Evolutionary conservation across 2,113 vertebrate genomes (phyloP), one percentile per base, ranked within the genome.

Genomic region (Erpornis zantholeuca): DNA sequence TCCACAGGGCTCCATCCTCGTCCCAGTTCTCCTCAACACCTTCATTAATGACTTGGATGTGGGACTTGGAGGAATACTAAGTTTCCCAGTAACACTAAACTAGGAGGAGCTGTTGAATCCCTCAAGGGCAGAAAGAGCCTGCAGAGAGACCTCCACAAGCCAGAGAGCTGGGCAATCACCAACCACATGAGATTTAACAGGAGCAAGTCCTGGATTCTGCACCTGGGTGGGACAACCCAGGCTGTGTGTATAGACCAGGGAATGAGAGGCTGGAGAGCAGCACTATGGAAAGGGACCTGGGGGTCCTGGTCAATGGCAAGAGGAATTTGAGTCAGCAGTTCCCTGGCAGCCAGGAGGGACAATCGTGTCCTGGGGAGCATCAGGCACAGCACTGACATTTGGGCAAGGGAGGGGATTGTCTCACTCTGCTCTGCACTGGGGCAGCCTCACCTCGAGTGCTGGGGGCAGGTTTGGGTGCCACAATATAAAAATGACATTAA

Each of bases 381-480:
- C 68, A 63, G 47, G 27, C 10, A 36, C 33, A 36, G 33, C 38
- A 53, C 3, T 1, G 1, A 3, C 38, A 53, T 4, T 11, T 1
- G 3, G 21, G 8, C 25, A 52, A 71, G 31, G 36, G 12, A 44
- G 45, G 31, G 21, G 11, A 53, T 31, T 71, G 56, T 61, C 31
- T 25, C 1, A 4, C 12, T 35, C 31, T 71, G 31, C 36, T 82
- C 31, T 52, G 56, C 5, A 1, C 20, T 61, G 68, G 33, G 1
- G 11, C 0, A 0, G 25, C 24, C 36, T 60, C 33, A 25, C 4
- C 40, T 57, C 0, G 0, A 31, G 12, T 57, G 2, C 20, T 50
- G 44, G 13, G 25, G 27, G 6, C 5, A 10, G 36, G 11, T 52
- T 40, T 44, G 25, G 21, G 6, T 35, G 9, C 16, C 9, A 22